phyloP scores from a whole-genome alignment of 2,888 invertebrate species.

The Athrips mouffetella region DNA sequence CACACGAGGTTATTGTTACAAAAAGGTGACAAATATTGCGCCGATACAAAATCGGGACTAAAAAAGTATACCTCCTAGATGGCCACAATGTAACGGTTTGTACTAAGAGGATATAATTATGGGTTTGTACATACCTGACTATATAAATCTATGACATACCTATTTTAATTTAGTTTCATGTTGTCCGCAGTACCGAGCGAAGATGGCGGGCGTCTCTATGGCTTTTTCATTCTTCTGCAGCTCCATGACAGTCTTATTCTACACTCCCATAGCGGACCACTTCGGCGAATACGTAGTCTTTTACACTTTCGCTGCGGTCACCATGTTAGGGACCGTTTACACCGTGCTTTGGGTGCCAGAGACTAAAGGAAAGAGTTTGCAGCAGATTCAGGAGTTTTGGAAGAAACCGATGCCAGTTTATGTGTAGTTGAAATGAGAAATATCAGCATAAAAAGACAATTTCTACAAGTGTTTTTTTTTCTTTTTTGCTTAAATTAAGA shows the following conservation, averaged over 20 bases:
- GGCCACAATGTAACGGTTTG: too few species aligned
- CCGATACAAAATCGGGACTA: too few species aligned
- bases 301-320: conserved; percentile 55
- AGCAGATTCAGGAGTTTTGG: conserved; percentile 54
- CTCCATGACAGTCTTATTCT: conserved; percentile 56
- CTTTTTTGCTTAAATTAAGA: too few species aligned
- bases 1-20: too few species aligned
- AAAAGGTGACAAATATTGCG: too few species aligned
- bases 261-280: conserved; percentile 48
- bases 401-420: conserved; percentile 41
- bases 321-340: conserved; percentile 53
- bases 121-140: too few species aligned
- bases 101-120: too few species aligned
- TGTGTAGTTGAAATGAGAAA: conserved; percentile 31
- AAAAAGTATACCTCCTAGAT: too few species aligned
- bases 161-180: too few species aligned
- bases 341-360: conserved; percentile 65
- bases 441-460: too few species aligned
- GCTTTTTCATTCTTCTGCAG: conserved; percentile 62
- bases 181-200: conserved; percentile 46
- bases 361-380: conserved; percentile 64
- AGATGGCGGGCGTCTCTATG: conserved; percentile 59
- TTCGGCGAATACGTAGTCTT: conserved; percentile 61
- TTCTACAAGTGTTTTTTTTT: too few species aligned
- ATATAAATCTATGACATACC: too few species aligned